These are phyloP conservation scores for Synergus laeviventris DNA, from an alignment of 2,888 invertebrate species.

Conservation along the genomic window DNA sequence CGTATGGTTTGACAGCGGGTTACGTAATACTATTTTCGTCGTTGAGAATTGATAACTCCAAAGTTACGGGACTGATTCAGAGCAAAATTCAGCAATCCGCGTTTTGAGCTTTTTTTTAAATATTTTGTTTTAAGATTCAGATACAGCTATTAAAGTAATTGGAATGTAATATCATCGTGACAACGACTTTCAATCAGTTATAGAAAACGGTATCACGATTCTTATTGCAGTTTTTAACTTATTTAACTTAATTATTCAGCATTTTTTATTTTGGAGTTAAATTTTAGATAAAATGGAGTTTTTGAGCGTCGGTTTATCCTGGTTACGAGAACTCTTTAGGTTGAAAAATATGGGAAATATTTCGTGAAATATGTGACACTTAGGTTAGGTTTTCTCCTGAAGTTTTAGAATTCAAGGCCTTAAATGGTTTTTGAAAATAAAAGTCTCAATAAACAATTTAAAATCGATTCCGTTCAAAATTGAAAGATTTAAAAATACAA, in stretches of 20 bases:
- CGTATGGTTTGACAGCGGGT: slow-evolving; percentile 70
- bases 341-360: background rate
- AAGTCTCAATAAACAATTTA: no score
- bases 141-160: slow-evolving; percentile 43
- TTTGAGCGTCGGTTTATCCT: background rate
- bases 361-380: background rate
- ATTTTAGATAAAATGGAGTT: background rate
- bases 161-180: slow-evolving; percentile 21
- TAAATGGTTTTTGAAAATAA: no score
- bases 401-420: no score
- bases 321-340: background rate
- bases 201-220: slow-evolving; percentile 15
- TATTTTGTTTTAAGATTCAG: slow-evolving; percentile 16
- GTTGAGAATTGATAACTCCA: slow-evolving; percentile 54
- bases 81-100: background rate
- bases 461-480: no score
- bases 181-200: slow-evolving; percentile 35
- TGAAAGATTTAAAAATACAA: no score
- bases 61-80: slow-evolving; percentile 45
- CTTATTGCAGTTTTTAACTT: slow-evolving; percentile 15
- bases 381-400: slow-evolving; percentile 23
- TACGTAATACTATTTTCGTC: slow-evolving; percentile 64
- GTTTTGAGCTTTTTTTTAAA: background rate
- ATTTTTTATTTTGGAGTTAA: background rate
- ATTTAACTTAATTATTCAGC: slow-evolving; percentile 5